Evolutionary conservation across 2,797 vertebrate genomes (phyloP), one percentile per base, ranked within the genome.

Genomic region (Parotocinclus haroldoi): DNA sequence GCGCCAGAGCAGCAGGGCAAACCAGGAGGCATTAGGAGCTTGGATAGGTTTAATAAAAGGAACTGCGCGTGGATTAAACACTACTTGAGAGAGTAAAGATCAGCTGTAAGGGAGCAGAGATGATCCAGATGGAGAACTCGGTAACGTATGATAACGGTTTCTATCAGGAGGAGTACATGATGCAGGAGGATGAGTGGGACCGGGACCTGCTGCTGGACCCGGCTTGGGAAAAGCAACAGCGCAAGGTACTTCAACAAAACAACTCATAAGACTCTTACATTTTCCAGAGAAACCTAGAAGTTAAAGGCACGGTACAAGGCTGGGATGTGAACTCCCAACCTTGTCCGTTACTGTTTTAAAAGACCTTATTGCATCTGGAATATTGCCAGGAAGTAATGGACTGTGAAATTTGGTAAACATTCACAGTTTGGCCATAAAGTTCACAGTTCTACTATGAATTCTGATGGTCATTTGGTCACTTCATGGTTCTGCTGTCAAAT

Each of bases 101-200:
- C 27, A 27, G 37, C 18, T 40, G n/a, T 12, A 18, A 10, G 19
- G 6, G 3, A 40, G 81, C 59, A 56, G 13, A 16, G 68, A 92
- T 90, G 90, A 93, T 88, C 73, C 93, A 95, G 80, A 83, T 95
- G 78, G 94, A 97, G 79, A 93, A 90, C 74, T 91, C 86, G 68
- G 86, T 96, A 81, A 91, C 88, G 80, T 99, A 98, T 79, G 92
- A 91, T 73, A 91, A 92, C 64, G 91, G 91, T 75, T 95, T 95
- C 80, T 93, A 87, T 51, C 89, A 94, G 72, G 88, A 96, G 0
- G 90, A 91, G 62, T 99, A 99, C 83, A 99, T 99, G 96, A 77
- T 88, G 27, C 96, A 97, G 87, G 96, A 98, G 81, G 96, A 99
- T 0, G 96, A 99, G 58, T 98, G 96, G 96, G 96, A 99, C 92